Evolutionary conservation across 2,797 vertebrate species (phyloP).

Genomic region (Peromyscus nudipes): DNA sequence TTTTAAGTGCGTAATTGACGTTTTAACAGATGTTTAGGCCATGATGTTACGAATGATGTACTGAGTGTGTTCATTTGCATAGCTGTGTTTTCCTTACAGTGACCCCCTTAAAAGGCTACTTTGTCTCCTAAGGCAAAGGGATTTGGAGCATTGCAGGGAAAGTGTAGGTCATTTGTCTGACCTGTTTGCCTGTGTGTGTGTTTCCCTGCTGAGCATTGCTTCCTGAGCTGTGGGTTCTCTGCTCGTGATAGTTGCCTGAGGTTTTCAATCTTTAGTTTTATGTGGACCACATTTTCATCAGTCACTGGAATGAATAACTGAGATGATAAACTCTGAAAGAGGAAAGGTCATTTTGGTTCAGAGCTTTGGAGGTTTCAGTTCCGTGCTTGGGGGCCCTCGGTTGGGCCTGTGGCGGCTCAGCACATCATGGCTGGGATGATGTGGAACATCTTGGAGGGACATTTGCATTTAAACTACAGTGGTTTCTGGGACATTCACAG

Average conservation of each 20-base stretch:
- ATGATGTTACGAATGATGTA: not conserved
- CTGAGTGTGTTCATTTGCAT: not conserved
- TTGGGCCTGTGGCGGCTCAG: not conserved
- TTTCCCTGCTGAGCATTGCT: not conserved
- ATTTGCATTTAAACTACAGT: not conserved
- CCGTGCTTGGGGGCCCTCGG: not conserved
- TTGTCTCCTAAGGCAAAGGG: not conserved
- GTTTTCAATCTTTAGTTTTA: slow-evolving; percentile 31
- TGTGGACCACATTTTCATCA: not conserved
- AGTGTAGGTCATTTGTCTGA: not conserved
- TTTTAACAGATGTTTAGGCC: not conserved
- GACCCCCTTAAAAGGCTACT: not conserved
- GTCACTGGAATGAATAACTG: not conserved
- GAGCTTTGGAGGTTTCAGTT: not conserved
- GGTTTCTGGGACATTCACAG: not conserved
- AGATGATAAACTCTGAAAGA: not conserved
- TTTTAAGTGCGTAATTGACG: slow-evolving; percentile 35
- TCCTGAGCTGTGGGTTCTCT: not conserved
- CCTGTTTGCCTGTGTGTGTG: not conserved
- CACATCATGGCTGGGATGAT: not conserved
- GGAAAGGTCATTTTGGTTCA: not conserved
- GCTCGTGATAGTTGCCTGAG: not conserved
- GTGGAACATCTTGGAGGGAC: not conserved
- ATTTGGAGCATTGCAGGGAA: not conserved
- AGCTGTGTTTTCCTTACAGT: not conserved